Evolutionary conservation across 2,797 vertebrate genomes (phyloP), one percentile per base, ranked within the genome.

Genomic region (Epinephelus malabaricus): DNA sequence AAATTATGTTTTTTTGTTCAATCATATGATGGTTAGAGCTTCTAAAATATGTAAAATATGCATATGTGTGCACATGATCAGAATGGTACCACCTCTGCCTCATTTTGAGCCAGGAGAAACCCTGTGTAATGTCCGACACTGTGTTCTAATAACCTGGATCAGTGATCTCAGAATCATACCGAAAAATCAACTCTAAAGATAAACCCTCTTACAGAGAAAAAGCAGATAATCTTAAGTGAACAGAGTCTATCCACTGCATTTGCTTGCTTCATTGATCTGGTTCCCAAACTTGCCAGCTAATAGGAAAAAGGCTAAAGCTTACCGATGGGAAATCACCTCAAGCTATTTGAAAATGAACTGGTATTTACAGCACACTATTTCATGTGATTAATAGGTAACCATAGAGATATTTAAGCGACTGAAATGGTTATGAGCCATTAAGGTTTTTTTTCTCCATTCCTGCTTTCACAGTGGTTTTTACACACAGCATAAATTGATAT

Each of bases 231-330:
- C 25, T 51, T 34, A 69, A 73, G 54, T 72, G 65, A 70, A 77
- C 56, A 23, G 40, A 73, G 62, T 43, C 61, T 60, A 69, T 81
- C 69, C 72, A 30, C 69, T 78, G 61, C 68, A 81, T 56, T 55
- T 59, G 64, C 67, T 79, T 58, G 78, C 85, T 72, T 79, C 80
- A 92, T 90, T 90, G 88, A 92, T 91, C 76, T 78, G 69, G 66
- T 85, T 87, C 89, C 79, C 77, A 79, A 72, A 86, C 76, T 81
- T 89, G 55, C 74, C 64, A 79, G 46, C 72, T 73, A 49, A 71
- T 82, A 80, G 81, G 68, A 64, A 86, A 82, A 80, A 34, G 64
- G 50, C 55, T 63, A 45, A 81, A 78, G 79, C 27, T 65, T 70
- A 71, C 66, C 13, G 27, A 76, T 79, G 56, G 67, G 68, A 86